Conservation (phyloP, 2,113 vertebrate genomes). For the Rhipidura dahli region DNA sequence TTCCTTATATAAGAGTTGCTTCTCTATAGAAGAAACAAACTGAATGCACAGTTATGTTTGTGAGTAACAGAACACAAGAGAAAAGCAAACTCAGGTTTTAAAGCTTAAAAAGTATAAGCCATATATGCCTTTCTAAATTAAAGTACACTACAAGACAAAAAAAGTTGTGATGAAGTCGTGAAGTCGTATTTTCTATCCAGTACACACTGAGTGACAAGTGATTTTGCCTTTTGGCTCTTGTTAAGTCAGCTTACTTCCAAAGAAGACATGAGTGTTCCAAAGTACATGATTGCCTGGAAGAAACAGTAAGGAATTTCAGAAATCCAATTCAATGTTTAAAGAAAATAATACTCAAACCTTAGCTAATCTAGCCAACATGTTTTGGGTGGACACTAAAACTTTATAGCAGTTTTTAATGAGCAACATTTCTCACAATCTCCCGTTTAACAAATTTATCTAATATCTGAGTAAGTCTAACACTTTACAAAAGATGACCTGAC, state of each 20-base stretch:
- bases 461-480: not conserved
- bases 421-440: not conserved
- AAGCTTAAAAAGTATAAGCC: not conserved
- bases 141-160: not conserved
- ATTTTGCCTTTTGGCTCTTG: not conserved
- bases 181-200: rapidly evolving
- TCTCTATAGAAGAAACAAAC: not conserved
- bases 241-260: not conserved
- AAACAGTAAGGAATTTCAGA: not conserved
- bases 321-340: not conserved
- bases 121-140: not conserved
- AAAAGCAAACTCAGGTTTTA: not conserved
- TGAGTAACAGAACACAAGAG: not conserved
- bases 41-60: not conserved
- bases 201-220: not conserved
- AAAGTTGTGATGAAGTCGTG: not conserved
- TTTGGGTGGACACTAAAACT: not conserved
- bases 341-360: not conserved
- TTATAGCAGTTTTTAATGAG: not conserved
- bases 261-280: not conserved
- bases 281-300: not conserved
- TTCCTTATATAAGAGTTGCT: not conserved
- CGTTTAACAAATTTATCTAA: not conserved
- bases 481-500: not conserved
- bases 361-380: not conserved